A percentile compares a stretch with the other conserved stretches of the same genome.
Evolutionary conservation across 2,888 invertebrate genomes (phyloP).

Genomic region (Drosophila mettleri): DNA sequence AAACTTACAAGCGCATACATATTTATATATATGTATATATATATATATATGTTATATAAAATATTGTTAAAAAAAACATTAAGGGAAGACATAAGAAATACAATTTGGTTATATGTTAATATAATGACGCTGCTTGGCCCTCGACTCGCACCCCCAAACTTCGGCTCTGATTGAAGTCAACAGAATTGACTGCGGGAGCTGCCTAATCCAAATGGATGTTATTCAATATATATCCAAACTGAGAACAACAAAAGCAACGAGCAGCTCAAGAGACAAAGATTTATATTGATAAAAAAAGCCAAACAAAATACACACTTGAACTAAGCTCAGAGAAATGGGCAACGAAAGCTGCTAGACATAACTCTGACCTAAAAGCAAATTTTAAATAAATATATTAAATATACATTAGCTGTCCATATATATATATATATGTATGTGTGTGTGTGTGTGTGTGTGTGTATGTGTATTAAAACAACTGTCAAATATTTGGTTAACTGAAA

Average conservation of each 20-base stretch:
- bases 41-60: background rate
- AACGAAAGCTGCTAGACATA: background rate
- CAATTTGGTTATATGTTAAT: constrained; percentile 6
- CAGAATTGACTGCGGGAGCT: background rate
- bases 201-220: constrained; percentile 10
- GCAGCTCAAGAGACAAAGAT: background rate
- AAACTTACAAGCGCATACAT: background rate
- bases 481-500: constrained; percentile 5
- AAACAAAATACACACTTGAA: background rate
- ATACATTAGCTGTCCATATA: background rate
- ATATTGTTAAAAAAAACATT: constrained; percentile 1
- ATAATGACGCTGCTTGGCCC: background rate
- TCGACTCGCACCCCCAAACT: background rate
- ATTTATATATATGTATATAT: background rate
- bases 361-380: background rate
- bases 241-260: too few relatives aligned
- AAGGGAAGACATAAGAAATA: background rate
- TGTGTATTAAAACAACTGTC: background rate
- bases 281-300: background rate
- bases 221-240: background rate
- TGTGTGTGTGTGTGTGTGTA: too few relatives aligned
- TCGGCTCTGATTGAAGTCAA: background rate
- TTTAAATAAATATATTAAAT: background rate
- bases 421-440: background rate
- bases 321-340: background rate